Percentiles rank a stretch among this genome's conserved stretches.
These are phyloP conservation scores for Mustelus asterias DNA, from an alignment of 2,113 vertebrate species.

Conservation along the genomic window DNA sequence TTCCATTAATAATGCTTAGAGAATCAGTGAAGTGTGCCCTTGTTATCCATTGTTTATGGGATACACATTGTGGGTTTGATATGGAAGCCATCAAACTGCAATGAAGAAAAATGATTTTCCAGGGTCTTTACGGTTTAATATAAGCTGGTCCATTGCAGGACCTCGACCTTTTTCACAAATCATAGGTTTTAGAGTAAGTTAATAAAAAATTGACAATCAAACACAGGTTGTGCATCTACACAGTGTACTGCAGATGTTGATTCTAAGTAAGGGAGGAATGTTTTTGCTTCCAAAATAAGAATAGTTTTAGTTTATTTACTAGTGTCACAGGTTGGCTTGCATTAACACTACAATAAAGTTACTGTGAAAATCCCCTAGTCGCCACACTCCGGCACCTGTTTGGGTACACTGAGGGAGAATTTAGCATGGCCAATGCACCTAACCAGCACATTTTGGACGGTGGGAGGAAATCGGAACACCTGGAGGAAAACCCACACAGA, in stretches of 20 bases:
- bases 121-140: neutral
- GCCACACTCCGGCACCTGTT: too few relatives aligned
- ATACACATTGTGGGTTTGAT: neutral
- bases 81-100: neutral
- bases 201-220: neutral
- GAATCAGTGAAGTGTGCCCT: neutral
- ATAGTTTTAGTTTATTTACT: neutral
- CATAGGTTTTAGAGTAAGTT: neutral
- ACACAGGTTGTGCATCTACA: neutral
- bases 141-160: neutral
- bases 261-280: neutral
- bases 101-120: constrained; percentile 21
- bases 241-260: neutral
- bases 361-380: too few relatives aligned
- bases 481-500: too few relatives aligned
- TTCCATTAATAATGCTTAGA: constrained; percentile 24
- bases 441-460: too few relatives aligned
- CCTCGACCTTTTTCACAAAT: neutral
- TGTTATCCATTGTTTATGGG: constrained; percentile 18
- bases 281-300: neutral
- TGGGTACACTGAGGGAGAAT: too few relatives aligned
- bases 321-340: too few relatives aligned
- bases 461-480: too few relatives aligned
- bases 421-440: too few relatives aligned
- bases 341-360: too few relatives aligned